Evolutionary conservation across 2,797 vertebrate genomes (phyloP).

Genomic region (Simalia tracyae): DNA sequence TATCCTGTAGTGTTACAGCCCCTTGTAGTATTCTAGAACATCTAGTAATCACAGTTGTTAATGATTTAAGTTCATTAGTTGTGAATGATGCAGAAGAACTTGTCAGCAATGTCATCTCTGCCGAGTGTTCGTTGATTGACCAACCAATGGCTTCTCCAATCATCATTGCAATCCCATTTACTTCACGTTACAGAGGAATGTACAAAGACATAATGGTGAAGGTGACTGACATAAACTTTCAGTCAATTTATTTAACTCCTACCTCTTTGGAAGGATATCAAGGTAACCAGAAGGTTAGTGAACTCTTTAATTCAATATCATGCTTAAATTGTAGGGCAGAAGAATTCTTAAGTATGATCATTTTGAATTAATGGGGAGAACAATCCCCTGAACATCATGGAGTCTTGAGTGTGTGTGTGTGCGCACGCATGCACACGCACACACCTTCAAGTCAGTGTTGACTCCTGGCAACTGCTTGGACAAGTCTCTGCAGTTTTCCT

Average conservation of each 20-base stretch:
- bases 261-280: constrained; percentile 74
- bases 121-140: constrained; percentile 61
- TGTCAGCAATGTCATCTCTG: constrained; percentile 82
- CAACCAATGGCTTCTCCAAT: constrained; percentile 76
- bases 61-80: constrained; percentile 78
- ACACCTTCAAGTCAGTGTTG: no score
- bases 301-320: neutral
- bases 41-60: constrained; percentile 75
- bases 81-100: constrained; percentile 84
- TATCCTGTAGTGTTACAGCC: constrained; percentile 77
- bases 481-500: no score
- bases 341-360: neutral
- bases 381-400: no score
- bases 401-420: no score
- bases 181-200: constrained; percentile 75
- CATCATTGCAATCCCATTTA: constrained; percentile 79
- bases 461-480: no score
- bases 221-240: constrained; percentile 73
- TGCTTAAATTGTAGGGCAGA: neutral
- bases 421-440: no score
- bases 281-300: constrained; percentile 77
- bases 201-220: constrained; percentile 85
- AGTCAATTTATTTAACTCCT: constrained; percentile 80
- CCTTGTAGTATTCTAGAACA: constrained; percentile 64
- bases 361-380: neutral